These are phyloP conservation scores for Zaprionus vittiger DNA, from an alignment of 1,140 invertebrate species.

Conservation along the genomic window DNA sequence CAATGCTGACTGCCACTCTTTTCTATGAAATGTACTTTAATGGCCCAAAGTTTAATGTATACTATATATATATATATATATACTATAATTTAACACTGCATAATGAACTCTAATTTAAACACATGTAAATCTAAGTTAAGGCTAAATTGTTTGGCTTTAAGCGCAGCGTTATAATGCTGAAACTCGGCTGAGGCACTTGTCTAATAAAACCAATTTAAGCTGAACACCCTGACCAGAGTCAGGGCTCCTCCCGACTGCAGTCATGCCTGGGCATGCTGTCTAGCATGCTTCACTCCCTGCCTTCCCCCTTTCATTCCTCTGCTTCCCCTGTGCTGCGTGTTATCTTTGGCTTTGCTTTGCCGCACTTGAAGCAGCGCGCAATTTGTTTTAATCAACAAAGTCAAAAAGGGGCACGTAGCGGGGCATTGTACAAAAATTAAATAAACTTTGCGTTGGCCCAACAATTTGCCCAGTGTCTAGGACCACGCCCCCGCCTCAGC, in stretches of 20 bases:
- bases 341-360: constrained; percentile 26
- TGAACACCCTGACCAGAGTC: constrained; percentile 21
- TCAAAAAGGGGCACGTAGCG: constrained; percentile 71
- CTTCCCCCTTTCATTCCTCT: constrained; percentile 1
- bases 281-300: constrained; percentile 8
- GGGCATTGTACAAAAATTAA: constrained; percentile 69
- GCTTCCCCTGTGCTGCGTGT: background rate
- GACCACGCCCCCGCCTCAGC: constrained; percentile 7
- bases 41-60: background rate
- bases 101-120: background rate
- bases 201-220: constrained; percentile 46
- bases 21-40: background rate
- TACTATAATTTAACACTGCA: background rate
- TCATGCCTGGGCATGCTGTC: constrained; percentile 16
- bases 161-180: background rate
- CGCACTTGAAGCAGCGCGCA: constrained; percentile 73
- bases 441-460: constrained; percentile 79
- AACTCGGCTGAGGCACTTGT: constrained; percentile 21
- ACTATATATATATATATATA: too few relatives aligned
- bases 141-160: background rate
- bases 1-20: background rate
- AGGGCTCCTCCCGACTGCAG: constrained; percentile 2
- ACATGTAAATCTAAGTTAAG: background rate
- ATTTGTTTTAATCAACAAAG: constrained; percentile 83
- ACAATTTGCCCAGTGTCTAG: constrained; percentile 68